Percentiles rank a stretch among this genome's conserved stretches.
phyloP scores from a whole-genome alignment of 1,140 invertebrate genomes.

The Nebria ingens region DNA sequence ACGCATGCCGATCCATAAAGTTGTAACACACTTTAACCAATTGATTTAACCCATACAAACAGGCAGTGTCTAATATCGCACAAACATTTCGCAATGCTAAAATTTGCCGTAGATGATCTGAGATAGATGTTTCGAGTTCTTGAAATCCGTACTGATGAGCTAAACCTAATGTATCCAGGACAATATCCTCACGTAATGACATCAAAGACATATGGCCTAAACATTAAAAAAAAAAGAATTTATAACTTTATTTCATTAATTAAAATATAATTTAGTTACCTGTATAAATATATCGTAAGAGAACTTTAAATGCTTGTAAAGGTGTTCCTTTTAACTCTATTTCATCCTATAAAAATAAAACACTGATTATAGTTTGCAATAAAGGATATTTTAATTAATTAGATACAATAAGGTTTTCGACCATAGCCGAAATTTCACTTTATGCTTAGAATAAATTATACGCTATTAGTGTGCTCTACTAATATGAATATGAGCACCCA shows the following conservation, averaged over 20 bases:
- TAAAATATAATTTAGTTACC: constrained; percentile 30
- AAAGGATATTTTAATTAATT: too few species aligned
- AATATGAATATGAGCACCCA: too few species aligned
- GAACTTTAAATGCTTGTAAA: constrained; percentile 77
- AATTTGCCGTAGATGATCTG: constrained; percentile 83
- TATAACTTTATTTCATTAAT: neutral
- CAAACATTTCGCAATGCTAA: constrained; percentile 84
- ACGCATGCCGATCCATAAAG: constrained; percentile 84
- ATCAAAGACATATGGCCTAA: constrained; percentile 70
- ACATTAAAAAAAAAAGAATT: constrained; percentile 10
- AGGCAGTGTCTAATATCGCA: constrained; percentile 83
- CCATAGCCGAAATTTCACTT: too few species aligned
- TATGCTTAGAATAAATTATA: too few species aligned
- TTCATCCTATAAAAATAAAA: constrained; percentile 47
- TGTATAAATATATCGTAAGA: constrained; percentile 93
- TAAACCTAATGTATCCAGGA: constrained; percentile 79
- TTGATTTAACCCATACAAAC: constrained; percentile 48
- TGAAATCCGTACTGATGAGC: constrained; percentile 93
- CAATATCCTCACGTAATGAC: constrained; percentile 72
- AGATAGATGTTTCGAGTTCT: constrained; percentile 83
- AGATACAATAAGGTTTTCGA: too few species aligned
- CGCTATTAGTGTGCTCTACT: too few species aligned
- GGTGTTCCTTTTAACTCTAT: constrained; percentile 78
- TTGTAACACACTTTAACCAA: constrained; percentile 56
- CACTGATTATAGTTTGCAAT: neutral